These are phyloP conservation scores for Lathronympha strigana DNA, from an alignment of 2,888 invertebrate genomes.

Conservation along the genomic window DNA sequence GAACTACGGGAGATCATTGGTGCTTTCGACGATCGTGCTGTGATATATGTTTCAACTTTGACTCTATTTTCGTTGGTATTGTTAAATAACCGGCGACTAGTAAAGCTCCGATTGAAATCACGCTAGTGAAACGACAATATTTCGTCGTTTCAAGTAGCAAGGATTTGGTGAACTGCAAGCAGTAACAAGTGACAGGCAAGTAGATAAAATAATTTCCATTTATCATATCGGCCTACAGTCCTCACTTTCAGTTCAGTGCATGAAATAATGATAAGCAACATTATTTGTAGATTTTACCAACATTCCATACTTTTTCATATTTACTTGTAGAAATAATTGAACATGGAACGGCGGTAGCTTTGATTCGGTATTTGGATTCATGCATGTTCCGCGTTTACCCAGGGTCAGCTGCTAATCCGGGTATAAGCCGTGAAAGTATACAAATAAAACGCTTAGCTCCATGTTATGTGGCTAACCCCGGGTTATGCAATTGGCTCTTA, in stretches of 20 bases:
- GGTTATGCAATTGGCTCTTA: no score
- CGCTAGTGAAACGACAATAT: slow-evolving; percentile 70
- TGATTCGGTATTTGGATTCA: no score
- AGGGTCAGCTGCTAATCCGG: no score
- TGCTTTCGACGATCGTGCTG: slow-evolving; percentile 73
- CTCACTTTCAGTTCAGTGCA: slow-evolving; percentile 10
- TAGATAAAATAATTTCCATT: slow-evolving; percentile 45
- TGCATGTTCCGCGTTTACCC: no score
- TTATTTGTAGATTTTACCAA: neutral
- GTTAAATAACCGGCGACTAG: slow-evolving; percentile 55
- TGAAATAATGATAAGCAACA: slow-evolving; percentile 21
- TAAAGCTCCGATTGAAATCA: slow-evolving; percentile 68
- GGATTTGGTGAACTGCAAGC: slow-evolving; percentile 71
- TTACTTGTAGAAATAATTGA: neutral
- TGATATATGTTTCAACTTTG: slow-evolving; percentile 68
- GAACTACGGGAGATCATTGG: slow-evolving; percentile 68
- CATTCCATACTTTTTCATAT: neutral
- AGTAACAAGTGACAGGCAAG: slow-evolving; percentile 60
- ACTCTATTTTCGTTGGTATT: slow-evolving; percentile 64
- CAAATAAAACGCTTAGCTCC: no score
- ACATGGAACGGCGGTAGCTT: slow-evolving; percentile 8
- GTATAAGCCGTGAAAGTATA: no score
- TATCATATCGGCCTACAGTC: slow-evolving; percentile 25
- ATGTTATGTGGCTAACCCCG: no score
- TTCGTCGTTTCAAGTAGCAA: slow-evolving; percentile 72